Evolutionary conservation across 2,888 invertebrate genomes (phyloP), one percentile per base, ranked within the genome.

Genomic region (Ochropacha duplaris): DNA sequence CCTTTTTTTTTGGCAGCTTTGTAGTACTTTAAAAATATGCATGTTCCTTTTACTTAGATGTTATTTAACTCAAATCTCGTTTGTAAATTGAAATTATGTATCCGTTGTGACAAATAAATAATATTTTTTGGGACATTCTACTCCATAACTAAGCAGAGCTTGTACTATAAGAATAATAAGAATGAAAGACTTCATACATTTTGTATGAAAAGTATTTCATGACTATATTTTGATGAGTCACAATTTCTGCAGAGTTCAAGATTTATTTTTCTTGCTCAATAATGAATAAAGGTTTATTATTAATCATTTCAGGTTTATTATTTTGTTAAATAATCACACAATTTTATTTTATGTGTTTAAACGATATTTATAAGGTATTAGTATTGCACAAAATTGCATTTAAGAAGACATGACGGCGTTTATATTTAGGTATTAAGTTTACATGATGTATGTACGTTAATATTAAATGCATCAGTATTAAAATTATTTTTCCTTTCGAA

Each of bases 381-480:
- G 39, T 57, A 49, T 55, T 65, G 66, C 69, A 68, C 62, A 64
- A 59, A 57, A 31, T 60, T 58, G 73, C 68, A 72, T 74, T 69
- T 66, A 66, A 52, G 44, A 66, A 52, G 44, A 19, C 9, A 39
- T 39, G 16, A 63, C 59, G 57, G 58, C 57, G 63, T 49, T 52
- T 11, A 64, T 36, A 31, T 54, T 54, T 54, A 54, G 36, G 28
- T 56, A 22, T 63, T 59, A 69, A 57, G 49, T 22, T 44, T 44
- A 16, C 19, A 44, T 19, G n/a, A n/a, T 36, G 14, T 36, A n/a
- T 36, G 5, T 36, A 34, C 14, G 11, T 8, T 3, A 36, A 36
- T n/a, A n/a, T 36, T 36, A 1, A 2, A n/a, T 36, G 36, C 31
- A 31, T 31, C 31, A 31, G 31, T 31, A 31, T 31, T 31, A 31